Percentiles rank a stretch among this genome's conserved stretches.
These are phyloP conservation scores for Erebia ligea DNA, from an alignment of 2,888 invertebrate genomes.

Conservation along the genomic window DNA sequence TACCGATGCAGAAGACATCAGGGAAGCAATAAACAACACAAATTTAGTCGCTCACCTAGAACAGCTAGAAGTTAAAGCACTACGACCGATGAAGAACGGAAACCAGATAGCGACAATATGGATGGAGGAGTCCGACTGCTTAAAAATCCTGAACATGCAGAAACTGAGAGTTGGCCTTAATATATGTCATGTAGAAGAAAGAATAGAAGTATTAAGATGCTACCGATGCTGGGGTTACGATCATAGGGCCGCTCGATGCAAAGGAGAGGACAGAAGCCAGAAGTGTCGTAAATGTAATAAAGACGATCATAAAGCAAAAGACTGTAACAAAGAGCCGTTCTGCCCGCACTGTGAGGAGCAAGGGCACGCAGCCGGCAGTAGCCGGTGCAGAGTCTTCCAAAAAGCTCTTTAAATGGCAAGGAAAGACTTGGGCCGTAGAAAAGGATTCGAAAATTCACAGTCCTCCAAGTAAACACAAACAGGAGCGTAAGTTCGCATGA, in stretches of 20 bases:
- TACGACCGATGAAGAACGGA: background rate
- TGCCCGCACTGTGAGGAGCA: too few relatives aligned
- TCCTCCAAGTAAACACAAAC: background rate
- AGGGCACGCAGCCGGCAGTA: too few relatives aligned
- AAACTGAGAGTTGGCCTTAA: background rate
- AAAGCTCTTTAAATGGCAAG: background rate
- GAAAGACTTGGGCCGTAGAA: too few relatives aligned
- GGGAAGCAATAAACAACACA: background rate
- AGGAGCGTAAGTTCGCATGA: slow-evolving; percentile 3
- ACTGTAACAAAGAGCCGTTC: background rate
- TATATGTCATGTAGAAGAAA: background rate
- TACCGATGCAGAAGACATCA: background rate
- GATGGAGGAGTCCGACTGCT: background rate
- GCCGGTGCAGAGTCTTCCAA: background rate
- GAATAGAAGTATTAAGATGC: background rate
- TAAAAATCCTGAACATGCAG: background rate
- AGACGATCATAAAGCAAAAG: background rate
- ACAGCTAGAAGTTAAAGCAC: background rate
- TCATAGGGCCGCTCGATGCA: background rate
- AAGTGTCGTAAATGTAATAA: background rate
- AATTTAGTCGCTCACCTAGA: background rate
- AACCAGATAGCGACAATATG: background rate
- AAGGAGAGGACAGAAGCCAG: too few relatives aligned
- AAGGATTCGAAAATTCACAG: too few relatives aligned
- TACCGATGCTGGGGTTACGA: background rate